phyloP scores from a whole-genome alignment of 2,888 invertebrate genomes.

The Eulithis testata region DNA sequence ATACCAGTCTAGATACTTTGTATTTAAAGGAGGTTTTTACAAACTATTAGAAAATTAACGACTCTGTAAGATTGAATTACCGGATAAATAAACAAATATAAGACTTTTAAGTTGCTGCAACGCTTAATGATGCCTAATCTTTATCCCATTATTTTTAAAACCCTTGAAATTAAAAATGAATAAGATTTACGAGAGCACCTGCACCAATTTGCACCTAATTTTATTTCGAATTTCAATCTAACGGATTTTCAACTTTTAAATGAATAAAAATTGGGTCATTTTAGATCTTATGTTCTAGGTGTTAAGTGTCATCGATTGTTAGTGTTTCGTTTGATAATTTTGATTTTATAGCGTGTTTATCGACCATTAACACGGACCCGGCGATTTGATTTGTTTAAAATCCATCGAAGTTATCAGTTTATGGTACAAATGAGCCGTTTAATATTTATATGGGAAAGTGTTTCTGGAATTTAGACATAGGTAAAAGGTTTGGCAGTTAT shows the following conservation, averaged over 20 bases:
- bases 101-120: slow-evolving; percentile 8
- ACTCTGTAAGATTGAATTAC: neutral
- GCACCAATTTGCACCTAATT: slow-evolving; percentile 32
- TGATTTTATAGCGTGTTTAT: slow-evolving; percentile 41
- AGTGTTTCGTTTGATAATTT: slow-evolving; percentile 35
- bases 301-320: slow-evolving; percentile 19
- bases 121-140: slow-evolving; percentile 9
- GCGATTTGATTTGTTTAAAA: slow-evolving; percentile 41
- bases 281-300: slow-evolving; percentile 17
- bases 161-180: slow-evolving; percentile 26
- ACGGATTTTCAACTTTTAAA: slow-evolving; percentile 13
- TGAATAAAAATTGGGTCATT: slow-evolving; percentile 8
- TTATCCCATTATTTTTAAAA: slow-evolving; percentile 27
- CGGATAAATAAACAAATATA: slow-evolving; percentile 22
- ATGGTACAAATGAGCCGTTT: slow-evolving; percentile 20
- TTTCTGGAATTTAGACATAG: slow-evolving; percentile 13
- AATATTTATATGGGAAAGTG: slow-evolving; percentile 26
- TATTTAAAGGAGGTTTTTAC: neutral
- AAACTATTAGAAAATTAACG: slow-evolving; percentile 4
- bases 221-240: slow-evolving; percentile 7
- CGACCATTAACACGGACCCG: slow-evolving; percentile 34
- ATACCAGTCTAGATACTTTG: neutral
- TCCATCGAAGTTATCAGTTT: slow-evolving; percentile 36
- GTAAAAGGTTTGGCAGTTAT: neutral
- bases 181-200: slow-evolving; percentile 25